Evolutionary conservation across 1,140 invertebrate species (phyloP), one percentile per base, ranked within the genome.

Genomic region (Saxidomus purpurata): DNA sequence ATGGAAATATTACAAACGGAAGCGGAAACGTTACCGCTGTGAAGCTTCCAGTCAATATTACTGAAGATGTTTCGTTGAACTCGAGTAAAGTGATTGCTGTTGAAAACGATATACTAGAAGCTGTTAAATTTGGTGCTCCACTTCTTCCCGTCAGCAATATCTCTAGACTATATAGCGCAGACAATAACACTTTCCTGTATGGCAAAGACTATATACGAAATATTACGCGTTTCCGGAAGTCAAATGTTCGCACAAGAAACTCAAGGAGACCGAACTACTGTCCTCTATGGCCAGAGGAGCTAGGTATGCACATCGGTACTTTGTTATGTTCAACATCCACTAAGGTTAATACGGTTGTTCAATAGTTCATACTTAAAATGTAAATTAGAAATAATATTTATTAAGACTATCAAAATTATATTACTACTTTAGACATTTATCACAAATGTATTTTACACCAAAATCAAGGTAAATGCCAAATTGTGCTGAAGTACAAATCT

Each of bases 211-310:
- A 1, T 36, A 36, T 38, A 71, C n/a, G 36, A 71, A 71, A 71
- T 71, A 15, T 36, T 2, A 71, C 67, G 17, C 28, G 11, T 11
- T 11, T 13, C 6, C 67, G 67, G 34, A 71, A 38, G 17, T 11
- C 22, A 19, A 71, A 15, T n/a, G 9, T 71, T 13, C 59, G 59
- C 1, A 28, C n/a, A 28, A 71, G 43, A 36, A 79, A 55, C 28
- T 52, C 25, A 11, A 79, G 22, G 55, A 55, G 83, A 74, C 83
- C 83, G 2, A 85, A 85, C n/a, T 85, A 85, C 28, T 85, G 83
- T 55, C 67, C 83, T 0, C 63, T 85, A 19, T 85, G 83, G 83
- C 67, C 83, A 34, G 13, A 19, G 0, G 63, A 85, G 31, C 34
- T 85, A 71, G 69, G 83, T 85, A 85, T 31, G 69, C 71, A 31